Evolutionary conservation across 2,797 vertebrate genomes (phyloP).

Genomic region (Australoheros facetus): DNA sequence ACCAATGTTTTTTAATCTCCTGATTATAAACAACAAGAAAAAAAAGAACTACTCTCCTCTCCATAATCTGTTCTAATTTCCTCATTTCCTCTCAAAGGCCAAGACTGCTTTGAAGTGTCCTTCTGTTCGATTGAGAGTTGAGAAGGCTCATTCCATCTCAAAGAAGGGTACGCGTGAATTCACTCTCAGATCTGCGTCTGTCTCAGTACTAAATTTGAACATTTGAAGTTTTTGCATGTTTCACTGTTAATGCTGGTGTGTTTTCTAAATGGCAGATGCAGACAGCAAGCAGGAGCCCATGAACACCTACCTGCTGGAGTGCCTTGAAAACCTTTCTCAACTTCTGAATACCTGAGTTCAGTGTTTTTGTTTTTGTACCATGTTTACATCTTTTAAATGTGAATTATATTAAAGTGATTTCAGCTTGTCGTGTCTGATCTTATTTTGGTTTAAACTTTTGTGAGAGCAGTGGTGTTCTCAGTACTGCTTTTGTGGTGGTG

Average conservation of each 20-base stretch:
- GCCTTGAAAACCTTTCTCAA: conserved; percentile 88
- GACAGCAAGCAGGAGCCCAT: conserved; percentile 75
- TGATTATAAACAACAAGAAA: background rate
- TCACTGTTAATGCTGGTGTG: background rate
- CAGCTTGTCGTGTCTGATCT: background rate
- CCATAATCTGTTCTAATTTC: conserved; percentile 45
- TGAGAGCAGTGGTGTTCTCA: background rate
- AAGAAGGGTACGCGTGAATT: conserved; percentile 83
- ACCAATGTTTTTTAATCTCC: conserved; percentile 8
- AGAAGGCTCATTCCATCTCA: conserved; percentile 82
- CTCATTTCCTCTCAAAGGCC: conserved; percentile 79
- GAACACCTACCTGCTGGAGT: conserved; percentile 86
- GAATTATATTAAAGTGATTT: conserved; percentile 54
- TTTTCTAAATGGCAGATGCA: conserved; percentile 70
- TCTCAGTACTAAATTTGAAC: background rate
- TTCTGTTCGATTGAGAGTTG: conserved; percentile 87
- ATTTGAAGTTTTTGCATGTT: background rate
- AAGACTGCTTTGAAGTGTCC: conserved; percentile 93
- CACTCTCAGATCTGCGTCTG: conserved; percentile 1
- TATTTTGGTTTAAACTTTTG: background rate
- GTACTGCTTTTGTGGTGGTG: background rate
- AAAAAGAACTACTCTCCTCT: background rate
- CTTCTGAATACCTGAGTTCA: conserved; percentile 82
- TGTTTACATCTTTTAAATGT: conserved; percentile 25
- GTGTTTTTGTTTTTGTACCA: conserved; percentile 28